Conservation (phyloP, 2,797 vertebrate genomes). For the Hemitrygon akajei region DNA sequence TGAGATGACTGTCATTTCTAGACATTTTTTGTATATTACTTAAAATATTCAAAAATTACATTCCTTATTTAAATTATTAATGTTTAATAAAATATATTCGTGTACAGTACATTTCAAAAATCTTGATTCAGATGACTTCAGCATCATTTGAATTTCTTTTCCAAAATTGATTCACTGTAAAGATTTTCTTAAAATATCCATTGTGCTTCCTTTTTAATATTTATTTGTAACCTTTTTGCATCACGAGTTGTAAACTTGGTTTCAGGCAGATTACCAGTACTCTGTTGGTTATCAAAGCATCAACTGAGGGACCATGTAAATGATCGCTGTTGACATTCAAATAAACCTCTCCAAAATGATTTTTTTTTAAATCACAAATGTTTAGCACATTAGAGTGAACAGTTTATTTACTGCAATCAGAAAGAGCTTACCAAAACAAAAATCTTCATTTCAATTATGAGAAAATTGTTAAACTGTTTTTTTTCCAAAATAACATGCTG, state of each 20-base stretch:
- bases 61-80: not conserved
- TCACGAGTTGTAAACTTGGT: not conserved
- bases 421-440: not conserved
- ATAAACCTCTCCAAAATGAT: not conserved
- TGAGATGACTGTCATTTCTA: not conserved
- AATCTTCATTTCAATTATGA: not conserved
- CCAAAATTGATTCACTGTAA: not conserved
- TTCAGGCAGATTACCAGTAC: not conserved
- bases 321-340: not conserved
- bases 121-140: not conserved
- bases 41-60: not conserved
- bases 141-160: not conserved
- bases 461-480: not conserved
- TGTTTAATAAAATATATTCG: not conserved
- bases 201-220: no score
- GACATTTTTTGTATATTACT: not conserved
- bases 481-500: not conserved
- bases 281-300: not conserved
- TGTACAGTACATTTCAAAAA: not conserved
- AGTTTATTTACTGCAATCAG: not conserved
- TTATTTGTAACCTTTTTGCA: not conserved
- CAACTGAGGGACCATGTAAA: not conserved
- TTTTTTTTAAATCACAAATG: not conserved
- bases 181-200: not conserved
- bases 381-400: no score